Conservation (phyloP, 1,140 invertebrate genomes). For the Homalodisca vitripennis region DNA sequence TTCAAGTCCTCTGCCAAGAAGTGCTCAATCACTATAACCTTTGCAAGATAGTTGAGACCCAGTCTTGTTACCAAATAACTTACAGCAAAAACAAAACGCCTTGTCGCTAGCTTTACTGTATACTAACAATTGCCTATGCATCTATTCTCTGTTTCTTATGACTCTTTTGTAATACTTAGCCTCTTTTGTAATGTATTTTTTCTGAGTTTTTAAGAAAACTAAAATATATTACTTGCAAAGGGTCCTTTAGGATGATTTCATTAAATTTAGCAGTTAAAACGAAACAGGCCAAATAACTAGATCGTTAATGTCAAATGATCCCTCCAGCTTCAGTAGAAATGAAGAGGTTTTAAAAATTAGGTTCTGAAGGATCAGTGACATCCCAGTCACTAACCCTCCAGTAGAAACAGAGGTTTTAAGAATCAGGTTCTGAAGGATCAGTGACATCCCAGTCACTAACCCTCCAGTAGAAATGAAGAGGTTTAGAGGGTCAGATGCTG, state of each 20-base stretch:
- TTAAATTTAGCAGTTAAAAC: constrained; percentile 11
- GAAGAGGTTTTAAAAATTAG: no score
- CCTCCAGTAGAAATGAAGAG: background rate
- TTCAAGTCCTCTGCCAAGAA: constrained; percentile 33
- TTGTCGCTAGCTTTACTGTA: constrained; percentile 36
- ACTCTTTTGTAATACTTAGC: constrained; percentile 15
- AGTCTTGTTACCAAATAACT: no score
- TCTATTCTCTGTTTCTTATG: constrained; percentile 32
- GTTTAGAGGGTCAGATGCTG: constrained; percentile 5
- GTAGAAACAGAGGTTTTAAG: no score
- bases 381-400: no score
- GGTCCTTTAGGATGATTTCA: constrained; percentile 17
- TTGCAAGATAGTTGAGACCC: no score
- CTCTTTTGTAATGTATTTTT: background rate
- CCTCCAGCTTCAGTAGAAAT: background rate
- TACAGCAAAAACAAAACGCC: no score
- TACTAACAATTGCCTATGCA: constrained; percentile 35
- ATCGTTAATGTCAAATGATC: constrained; percentile 8
- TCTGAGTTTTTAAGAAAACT: constrained; percentile 10
- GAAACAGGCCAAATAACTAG: background rate
- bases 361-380: no score
- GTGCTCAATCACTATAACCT: constrained; percentile 37
- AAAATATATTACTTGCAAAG: constrained; percentile 21
- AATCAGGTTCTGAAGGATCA: no score
- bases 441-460: no score